Percentiles rank a stretch among this genome's conserved stretches.
Conservation (phyloP, 2,113 vertebrate species). For the Typhlomys cinereus region DNA sequence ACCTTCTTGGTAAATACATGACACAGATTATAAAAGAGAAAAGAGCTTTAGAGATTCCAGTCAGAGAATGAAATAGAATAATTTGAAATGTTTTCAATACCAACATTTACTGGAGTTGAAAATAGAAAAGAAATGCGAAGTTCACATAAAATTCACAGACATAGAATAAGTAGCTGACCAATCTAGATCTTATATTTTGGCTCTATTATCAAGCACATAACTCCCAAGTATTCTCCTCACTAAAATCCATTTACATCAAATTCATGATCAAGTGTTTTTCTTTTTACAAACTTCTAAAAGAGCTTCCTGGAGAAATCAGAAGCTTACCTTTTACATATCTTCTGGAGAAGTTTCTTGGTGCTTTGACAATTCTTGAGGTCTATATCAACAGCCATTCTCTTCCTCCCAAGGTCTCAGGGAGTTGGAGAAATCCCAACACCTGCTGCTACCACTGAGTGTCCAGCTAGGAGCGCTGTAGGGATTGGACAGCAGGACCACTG, state of each 20-base stretch:
- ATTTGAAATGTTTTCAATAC: background rate
- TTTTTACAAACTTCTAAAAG: background rate
- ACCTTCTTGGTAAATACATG: background rate
- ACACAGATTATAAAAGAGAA: background rate
- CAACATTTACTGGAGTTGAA: background rate
- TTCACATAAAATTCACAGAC: background rate
- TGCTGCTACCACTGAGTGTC: slow-evolving; percentile 73
- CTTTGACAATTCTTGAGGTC: slow-evolving; percentile 68
- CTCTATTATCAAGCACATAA: background rate
- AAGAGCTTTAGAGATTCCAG: background rate
- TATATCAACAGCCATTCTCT: slow-evolving; percentile 70
- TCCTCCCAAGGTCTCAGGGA: slow-evolving; percentile 66
- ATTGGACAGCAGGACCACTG: slow-evolving; percentile 66
- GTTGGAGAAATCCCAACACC: slow-evolving; percentile 71
- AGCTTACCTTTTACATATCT: slow-evolving; percentile 73
- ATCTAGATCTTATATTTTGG: background rate
- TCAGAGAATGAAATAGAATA: background rate
- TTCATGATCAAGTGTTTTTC: background rate
- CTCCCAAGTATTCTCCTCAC: background rate
- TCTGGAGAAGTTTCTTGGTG: slow-evolving; percentile 67
- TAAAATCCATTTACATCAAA: background rate
- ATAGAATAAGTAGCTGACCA: background rate
- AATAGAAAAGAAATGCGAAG: background rate
- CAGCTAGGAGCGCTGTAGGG: slow-evolving; percentile 67
- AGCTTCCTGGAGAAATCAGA: slow-evolving; percentile 57